Conservation (phyloP, 2,888 invertebrate species). For the Drosophila multiciliata region DNA sequence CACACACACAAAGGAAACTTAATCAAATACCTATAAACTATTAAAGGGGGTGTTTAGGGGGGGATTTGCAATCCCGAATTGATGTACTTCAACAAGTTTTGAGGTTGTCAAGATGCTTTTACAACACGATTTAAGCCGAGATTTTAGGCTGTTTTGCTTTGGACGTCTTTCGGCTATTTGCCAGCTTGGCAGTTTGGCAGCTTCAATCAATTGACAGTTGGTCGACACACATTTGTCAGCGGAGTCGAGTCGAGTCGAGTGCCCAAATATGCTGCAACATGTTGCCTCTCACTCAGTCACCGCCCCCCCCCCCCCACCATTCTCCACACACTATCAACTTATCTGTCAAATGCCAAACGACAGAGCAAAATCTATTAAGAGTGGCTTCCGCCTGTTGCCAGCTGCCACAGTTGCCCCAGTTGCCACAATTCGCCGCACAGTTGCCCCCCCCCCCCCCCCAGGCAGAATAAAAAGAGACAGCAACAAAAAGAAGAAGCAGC, state of each 20-base stretch:
- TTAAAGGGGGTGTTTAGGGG: not conserved
- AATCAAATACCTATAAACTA: not conserved
- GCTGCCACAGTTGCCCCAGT: conserved; percentile 23
- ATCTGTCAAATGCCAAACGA: conserved; percentile 69
- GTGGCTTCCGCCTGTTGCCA: conserved; percentile 63
- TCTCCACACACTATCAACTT: conserved; percentile 38
- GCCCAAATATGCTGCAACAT: conserved; percentile 48
- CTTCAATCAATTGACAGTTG: conserved; percentile 52
- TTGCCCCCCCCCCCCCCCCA: conserved; percentile 16
- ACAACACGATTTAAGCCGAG: conserved; percentile 42
- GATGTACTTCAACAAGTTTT: conserved; percentile 34
- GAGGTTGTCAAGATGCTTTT: conserved; percentile 3
- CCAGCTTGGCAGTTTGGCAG: conserved; percentile 42
- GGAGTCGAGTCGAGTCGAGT: not conserved
- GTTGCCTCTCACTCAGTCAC: conserved; percentile 14
- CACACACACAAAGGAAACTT: not conserved
- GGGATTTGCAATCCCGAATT: conserved; percentile 26
- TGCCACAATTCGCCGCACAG: not conserved
- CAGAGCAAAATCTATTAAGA: conserved; percentile 67
- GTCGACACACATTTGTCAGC: conserved; percentile 55
- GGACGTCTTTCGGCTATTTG: conserved; percentile 26
- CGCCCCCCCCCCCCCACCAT: no score
- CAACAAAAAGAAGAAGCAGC: not conserved
- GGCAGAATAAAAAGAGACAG: not conserved
- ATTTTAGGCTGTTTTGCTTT: conserved; percentile 21